phyloP scores from a whole-genome alignment of 37 sponge, comb jelly and placozoan species.

The Ephydatia muelleri region DNA sequence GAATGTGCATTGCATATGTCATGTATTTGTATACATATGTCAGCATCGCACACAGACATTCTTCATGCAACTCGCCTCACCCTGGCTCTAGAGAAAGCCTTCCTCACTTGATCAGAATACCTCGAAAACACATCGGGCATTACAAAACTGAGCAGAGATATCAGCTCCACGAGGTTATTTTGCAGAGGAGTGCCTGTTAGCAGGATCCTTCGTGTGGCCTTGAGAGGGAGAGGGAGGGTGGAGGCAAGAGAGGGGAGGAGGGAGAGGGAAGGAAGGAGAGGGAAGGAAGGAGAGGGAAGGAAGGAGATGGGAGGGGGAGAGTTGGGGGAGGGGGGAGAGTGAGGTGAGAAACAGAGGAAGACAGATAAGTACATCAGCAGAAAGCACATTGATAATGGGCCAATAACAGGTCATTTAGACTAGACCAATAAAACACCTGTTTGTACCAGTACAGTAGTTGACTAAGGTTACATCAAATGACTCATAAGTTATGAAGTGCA shows the following conservation, averaged over 20 bases:
- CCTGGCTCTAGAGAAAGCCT: conserved; percentile 52
- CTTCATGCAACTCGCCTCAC: not conserved
- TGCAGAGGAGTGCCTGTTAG: conserved; percentile 74
- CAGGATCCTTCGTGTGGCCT: conserved; percentile 51
- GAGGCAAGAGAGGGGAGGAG: not conserved
- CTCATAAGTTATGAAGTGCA: too few relatives aligned
- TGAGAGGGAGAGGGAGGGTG: not conserved
- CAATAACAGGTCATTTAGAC: too few relatives aligned
- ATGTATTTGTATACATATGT: too few relatives aligned
- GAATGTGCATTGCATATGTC: too few relatives aligned
- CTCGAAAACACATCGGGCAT: conserved; percentile 51
- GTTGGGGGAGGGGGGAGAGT: not conserved
- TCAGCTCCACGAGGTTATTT: conserved; percentile 66
- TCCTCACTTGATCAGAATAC: conserved; percentile 17
- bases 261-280: not conserved
- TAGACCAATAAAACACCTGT: too few relatives aligned
- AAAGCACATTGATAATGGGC: too few relatives aligned
- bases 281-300: not conserved
- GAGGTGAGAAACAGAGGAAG: not conserved
- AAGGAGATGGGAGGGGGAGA: not conserved
- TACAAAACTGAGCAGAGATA: conserved; percentile 62
- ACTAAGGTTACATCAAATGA: too few relatives aligned
- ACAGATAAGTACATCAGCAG: too few relatives aligned
- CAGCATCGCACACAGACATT: too few relatives aligned
- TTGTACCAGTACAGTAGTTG: too few relatives aligned